Evolutionary conservation across 2,888 invertebrate species (phyloP), one percentile per base, ranked within the genome.

Genomic region (Diaphora mendica): DNA sequence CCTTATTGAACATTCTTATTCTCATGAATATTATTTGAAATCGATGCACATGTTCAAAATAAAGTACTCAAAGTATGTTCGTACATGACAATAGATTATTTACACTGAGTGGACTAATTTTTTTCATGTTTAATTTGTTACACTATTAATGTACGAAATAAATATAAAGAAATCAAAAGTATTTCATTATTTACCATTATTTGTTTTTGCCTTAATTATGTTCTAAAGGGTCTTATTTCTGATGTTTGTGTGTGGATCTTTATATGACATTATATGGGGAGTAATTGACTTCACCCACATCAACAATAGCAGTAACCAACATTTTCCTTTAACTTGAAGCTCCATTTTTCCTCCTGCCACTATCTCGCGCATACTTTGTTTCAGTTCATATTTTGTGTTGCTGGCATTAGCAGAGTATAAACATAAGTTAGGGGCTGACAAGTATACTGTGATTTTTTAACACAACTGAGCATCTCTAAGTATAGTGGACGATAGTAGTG

Each of bases 1-100:
- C n/a, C 8, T 68, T 68, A 35, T 11, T 39, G 17, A 69, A 59
- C 20, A 20, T 42, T 69, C n/a, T n/a, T n/a, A n/a, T n/a, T 69
- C 15, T 42, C 26, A 20, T 44, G 0, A 15, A n/a, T n/a, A 51
- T 51, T 23, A 51, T 7, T 51, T 23, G 5, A 23, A 23, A 8
- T 7, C 17, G 3, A 44, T 44, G 15, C 2, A 44, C 15, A 15
- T 44, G 7, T 17, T 44, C 2, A 44, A 44, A 44, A 15, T 20
- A 17, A 48, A 48, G 48, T 23, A 23, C 2, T 20, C 0, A 48
- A 5, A 48, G 20, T 20, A 48, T 48, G 48, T 48, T 17, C 4
- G 3, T 48, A 17, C 13, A 48, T 48, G 0, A 48, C 4, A 48
- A 20, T 48, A 48, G 17, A 20, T 48, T 48, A 48, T 5, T 44